Conservation (phyloP, 2,797 vertebrate genomes). For the Rhinella marina region DNA sequence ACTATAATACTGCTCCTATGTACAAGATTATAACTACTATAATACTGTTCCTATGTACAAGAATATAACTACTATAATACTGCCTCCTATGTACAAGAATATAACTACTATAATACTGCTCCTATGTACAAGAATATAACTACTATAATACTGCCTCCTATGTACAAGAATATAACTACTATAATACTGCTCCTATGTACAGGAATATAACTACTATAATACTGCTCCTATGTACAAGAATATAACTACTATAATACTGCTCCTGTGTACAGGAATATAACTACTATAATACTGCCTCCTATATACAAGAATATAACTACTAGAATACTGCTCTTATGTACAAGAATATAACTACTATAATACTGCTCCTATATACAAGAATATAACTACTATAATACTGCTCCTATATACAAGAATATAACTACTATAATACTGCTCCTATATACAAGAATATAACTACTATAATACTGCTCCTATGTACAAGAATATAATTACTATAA, state of each 20-base stretch:
- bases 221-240: not conserved
- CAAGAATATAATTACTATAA: conserved; percentile 3
- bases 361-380: not conserved
- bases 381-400: conserved; percentile 2
- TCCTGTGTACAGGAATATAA: not conserved
- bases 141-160: not conserved
- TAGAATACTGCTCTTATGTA: not conserved
- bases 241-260: conserved; percentile 14
- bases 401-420: not conserved
- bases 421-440: conserved; percentile 7
- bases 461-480: conserved; percentile 6
- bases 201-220: conserved; percentile 21
- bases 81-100: not conserved
- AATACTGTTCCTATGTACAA: not conserved
- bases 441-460: conserved; percentile 16
- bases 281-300: conserved; percentile 9
- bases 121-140: conserved; percentile 2
- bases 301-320: not conserved
- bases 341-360: conserved; percentile 8
- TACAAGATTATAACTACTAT: too few relatives aligned
- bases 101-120: conserved; percentile 5
- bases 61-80: conserved; percentile 12
- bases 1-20: too few relatives aligned
- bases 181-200: not conserved
- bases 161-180: conserved; percentile 2